Evolutionary conservation across 2,113 vertebrate species (phyloP).

Genomic region (Labrus mixtus): DNA sequence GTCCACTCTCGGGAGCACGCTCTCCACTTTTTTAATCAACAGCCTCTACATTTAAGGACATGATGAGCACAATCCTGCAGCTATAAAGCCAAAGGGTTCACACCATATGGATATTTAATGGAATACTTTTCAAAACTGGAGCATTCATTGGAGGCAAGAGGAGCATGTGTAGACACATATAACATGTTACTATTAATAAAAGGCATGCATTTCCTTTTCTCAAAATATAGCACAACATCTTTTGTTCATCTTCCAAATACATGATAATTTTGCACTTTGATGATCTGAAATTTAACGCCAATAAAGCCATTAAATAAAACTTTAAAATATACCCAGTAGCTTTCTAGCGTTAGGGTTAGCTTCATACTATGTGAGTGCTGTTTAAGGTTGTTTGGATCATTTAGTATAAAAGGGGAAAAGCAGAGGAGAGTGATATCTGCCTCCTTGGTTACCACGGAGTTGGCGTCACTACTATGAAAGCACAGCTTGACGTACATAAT

Average conservation of each 20-base stretch:
- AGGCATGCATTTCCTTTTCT: too few relatives aligned
- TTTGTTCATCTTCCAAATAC: too few relatives aligned
- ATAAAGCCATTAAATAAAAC: too few relatives aligned
- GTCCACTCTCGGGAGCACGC: neutral
- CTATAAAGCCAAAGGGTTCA: neutral
- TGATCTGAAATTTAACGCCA: too few relatives aligned
- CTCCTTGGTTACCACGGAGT: constrained; percentile 48
- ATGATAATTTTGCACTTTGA: too few relatives aligned
- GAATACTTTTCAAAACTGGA: too few relatives aligned
- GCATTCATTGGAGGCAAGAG: too few relatives aligned
- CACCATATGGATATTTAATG: too few relatives aligned
- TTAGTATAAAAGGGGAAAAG: neutral
- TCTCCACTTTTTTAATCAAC: constrained; percentile 1
- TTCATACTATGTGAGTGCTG: neutral
- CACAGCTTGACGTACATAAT: constrained; percentile 44
- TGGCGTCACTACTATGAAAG: constrained; percentile 20
- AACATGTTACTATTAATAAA: too few relatives aligned
- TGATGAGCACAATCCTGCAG: neutral
- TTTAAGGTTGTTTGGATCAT: neutral
- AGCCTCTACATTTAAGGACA: constrained; percentile 6
- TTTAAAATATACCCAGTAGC: too few relatives aligned
- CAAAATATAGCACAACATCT: too few relatives aligned
- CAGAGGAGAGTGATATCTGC: constrained; percentile 7
- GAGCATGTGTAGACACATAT: too few relatives aligned
- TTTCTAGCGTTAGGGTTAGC: neutral